Evolutionary conservation across 2,113 vertebrate genomes (phyloP).

Genomic region (Caretta caretta): DNA sequence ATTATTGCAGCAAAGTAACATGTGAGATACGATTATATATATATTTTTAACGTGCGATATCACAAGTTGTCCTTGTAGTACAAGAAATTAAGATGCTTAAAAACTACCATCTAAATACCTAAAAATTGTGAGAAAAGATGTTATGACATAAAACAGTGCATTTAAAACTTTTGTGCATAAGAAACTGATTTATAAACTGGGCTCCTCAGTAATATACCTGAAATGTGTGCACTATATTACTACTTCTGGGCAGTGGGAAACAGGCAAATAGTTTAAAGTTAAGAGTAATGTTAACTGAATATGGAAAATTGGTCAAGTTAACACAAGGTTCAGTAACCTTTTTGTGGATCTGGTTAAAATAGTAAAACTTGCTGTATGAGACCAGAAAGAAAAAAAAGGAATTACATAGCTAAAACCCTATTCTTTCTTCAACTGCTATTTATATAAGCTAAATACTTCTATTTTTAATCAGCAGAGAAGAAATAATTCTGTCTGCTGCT

Average conservation of each 20-base stretch:
- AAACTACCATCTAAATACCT: not conserved
- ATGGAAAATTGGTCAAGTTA: not conserved
- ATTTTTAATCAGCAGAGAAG: not conserved
- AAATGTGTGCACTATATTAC: not conserved
- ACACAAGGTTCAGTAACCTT: not conserved
- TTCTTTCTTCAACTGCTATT: not conserved
- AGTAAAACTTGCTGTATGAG: not conserved
- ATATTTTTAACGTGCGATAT: not conserved
- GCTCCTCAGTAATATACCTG: not conserved
- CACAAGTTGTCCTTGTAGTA: not conserved
- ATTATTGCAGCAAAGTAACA: not conserved
- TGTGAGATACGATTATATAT: not conserved
- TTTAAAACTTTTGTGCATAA: not conserved
- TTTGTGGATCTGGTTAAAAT: not conserved
- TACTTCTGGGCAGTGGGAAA: not conserved
- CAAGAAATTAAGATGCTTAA: not conserved
- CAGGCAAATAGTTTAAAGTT: not conserved
- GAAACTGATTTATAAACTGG: not conserved
- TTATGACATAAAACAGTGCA: not conserved
- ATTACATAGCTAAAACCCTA: not conserved
- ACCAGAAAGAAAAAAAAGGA: not conserved
- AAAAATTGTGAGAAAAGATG: not conserved
- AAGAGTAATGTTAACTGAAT: not conserved
- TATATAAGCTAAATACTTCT: not conserved
- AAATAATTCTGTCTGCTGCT: not conserved